Evolutionary conservation across 2,797 vertebrate species (phyloP), one percentile per base, ranked within the genome.

Genomic region (Taenioides sp.): DNA sequence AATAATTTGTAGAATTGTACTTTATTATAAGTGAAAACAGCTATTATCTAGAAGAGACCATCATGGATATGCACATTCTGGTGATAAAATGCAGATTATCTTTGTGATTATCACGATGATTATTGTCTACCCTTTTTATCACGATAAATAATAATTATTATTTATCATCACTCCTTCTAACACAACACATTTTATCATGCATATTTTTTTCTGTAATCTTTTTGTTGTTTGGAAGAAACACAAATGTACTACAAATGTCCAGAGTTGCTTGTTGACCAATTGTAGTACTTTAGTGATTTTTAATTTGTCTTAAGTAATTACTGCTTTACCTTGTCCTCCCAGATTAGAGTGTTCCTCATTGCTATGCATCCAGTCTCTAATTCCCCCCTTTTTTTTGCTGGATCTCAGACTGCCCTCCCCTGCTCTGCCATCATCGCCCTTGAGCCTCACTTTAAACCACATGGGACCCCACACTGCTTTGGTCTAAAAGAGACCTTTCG

Each of bases 381-480:
- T 28, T 75, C 27, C 61, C 59, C 67, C 61, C 50, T 7, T 34
- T 68, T 58, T 65, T 70, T 22, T 40, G 18, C 66, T 57, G 16
- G 65, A 64, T 80, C 71, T 73, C 60, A 3, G 65, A 47, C 81
- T 79, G 79, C 65, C 74, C 74, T 68, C 69, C 69, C 62, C 70
- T 62, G 60, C 69, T 57, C 74, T 87, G 54, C 78, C 80, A 75
- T 82, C 84, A 82, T 72, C 84, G 81, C 74, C 79, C 74, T 62
- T 74, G 67, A 81, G 81, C 75, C 83, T 89, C 82, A 80, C 84
- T 87, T 75, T 77, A 82, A 76, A 60, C 74, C 83, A 82, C 88
- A 83, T 66, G 84, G 87, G 86, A 90, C 80, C 84, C 84, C 83
- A 87, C 80, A 78, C 83, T 79, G 75, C 85, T 88, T 69, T 85